Evolutionary conservation across 2,797 vertebrate species (phyloP).

Genomic region (Chrysocyon brachyurus): DNA sequence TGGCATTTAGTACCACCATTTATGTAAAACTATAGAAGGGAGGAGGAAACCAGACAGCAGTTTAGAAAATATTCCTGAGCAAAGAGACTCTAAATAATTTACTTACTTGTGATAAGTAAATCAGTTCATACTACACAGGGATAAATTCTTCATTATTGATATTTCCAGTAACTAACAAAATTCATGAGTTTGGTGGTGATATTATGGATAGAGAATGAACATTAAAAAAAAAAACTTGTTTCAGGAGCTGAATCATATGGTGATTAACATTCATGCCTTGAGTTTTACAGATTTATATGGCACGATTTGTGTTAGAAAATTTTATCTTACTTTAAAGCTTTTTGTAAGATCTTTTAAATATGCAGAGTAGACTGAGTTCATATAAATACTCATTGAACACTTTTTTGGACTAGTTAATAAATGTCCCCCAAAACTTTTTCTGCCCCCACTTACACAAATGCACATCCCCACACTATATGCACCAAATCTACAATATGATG

Average conservation of each 20-base stretch:
- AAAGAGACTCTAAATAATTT: not conserved
- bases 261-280: not conserved
- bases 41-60: not conserved
- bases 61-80: conserved; percentile 39
- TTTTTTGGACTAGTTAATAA: not conserved
- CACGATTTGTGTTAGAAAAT: not conserved
- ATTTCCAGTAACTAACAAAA: conserved; percentile 48
- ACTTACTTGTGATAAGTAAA: not conserved
- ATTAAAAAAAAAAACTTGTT: not conserved
- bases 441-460: not conserved
- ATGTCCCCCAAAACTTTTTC: not conserved
- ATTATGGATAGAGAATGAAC: not conserved
- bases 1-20: not conserved
- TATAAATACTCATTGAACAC: not conserved
- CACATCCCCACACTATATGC: not conserved
- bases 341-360: not conserved
- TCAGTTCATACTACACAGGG: not conserved
- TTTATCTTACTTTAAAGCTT: not conserved
- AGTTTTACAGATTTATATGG: not conserved
- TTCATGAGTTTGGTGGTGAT: not conserved
- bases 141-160: not conserved
- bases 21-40: not conserved
- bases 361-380: not conserved
- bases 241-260: not conserved
- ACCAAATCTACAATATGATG: not conserved